These are phyloP conservation scores for Oligia fasciuncula DNA, from an alignment of 2,888 invertebrate species.

Conservation along the genomic window DNA sequence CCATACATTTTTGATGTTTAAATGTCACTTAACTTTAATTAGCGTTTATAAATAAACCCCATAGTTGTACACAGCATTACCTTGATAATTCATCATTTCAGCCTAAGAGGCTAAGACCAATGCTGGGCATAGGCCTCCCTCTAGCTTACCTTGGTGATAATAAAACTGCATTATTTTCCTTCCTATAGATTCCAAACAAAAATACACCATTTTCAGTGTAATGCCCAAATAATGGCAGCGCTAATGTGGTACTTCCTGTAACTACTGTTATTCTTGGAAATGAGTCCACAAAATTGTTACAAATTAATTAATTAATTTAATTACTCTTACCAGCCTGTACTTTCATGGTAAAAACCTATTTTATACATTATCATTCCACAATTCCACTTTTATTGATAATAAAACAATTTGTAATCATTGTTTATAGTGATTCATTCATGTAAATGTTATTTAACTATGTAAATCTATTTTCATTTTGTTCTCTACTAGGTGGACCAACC, in stretches of 20 bases:
- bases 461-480: conserved; percentile 24
- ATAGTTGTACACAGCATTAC: background rate
- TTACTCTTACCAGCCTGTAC: conserved; percentile 5
- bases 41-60: background rate
- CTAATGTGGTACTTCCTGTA: conserved; percentile 10
- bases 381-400: conserved; percentile 38
- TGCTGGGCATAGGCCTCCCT: background rate
- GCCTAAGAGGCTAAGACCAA: background rate
- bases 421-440: conserved; percentile 50
- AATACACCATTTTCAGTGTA: background rate
- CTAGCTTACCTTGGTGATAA: background rate
- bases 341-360: conserved; percentile 24
- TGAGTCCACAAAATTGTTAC: conserved; percentile 4
- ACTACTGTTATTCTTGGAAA: conserved; percentile 10
- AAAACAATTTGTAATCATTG: conserved; percentile 41
- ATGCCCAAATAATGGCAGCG: conserved; percentile 3
- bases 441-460: conserved; percentile 42
- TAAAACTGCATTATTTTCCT: conserved; percentile 14
- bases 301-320: conserved; percentile 16
- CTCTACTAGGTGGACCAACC: conserved; percentile 39
- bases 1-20: background rate
- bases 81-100: background rate
- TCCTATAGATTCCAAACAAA: background rate
- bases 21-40: background rate
- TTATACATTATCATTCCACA: conserved; percentile 22